A percentile compares a stretch with the other conserved stretches of the same genome.
Evolutionary conservation across 2,797 vertebrate species (phyloP).

Genomic region (Urosaurus nigricauda): DNA sequence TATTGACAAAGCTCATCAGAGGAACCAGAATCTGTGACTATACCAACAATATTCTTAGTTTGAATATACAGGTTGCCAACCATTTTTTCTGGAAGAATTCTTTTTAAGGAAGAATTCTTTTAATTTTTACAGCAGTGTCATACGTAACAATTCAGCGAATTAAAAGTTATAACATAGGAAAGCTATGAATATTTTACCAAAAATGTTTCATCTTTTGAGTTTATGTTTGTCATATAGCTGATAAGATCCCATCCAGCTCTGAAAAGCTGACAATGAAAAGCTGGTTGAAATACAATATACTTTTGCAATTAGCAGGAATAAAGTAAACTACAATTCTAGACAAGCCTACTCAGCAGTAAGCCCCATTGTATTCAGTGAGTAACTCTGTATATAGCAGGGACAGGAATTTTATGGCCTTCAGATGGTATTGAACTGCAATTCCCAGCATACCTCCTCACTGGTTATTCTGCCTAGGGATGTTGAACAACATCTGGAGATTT

Average conservation of each 20-base stretch:
- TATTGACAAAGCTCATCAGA: neutral
- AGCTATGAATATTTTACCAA: neutral
- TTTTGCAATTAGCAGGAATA: conserved; percentile 15
- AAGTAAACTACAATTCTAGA: neutral
- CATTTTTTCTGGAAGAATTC: neutral
- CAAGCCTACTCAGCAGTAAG: neutral
- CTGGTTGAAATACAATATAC: too few relatives aligned
- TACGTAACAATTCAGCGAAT: conserved; percentile 25
- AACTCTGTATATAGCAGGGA: neutral
- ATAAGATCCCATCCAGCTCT: neutral
- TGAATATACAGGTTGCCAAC: neutral
- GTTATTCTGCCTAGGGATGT: too few relatives aligned
- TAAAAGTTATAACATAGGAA: neutral
- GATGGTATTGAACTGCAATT: too few relatives aligned
- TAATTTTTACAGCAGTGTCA: conserved; percentile 4
- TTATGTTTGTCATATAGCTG: neutral
- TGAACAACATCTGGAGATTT: too few relatives aligned
- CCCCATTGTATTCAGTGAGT: neutral
- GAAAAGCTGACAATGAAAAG: conserved; percentile 1
- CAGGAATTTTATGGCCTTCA: too few relatives aligned
- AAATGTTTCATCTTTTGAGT: neutral
- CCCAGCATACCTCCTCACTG: too few relatives aligned
- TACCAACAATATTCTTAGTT: conserved; percentile 9
- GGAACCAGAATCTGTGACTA: conserved; percentile 2
- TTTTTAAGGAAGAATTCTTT: neutral